These are phyloP conservation scores for Eidolon dupreanum DNA, from an alignment of 2,797 vertebrate genomes.

Conservation along the genomic window DNA sequence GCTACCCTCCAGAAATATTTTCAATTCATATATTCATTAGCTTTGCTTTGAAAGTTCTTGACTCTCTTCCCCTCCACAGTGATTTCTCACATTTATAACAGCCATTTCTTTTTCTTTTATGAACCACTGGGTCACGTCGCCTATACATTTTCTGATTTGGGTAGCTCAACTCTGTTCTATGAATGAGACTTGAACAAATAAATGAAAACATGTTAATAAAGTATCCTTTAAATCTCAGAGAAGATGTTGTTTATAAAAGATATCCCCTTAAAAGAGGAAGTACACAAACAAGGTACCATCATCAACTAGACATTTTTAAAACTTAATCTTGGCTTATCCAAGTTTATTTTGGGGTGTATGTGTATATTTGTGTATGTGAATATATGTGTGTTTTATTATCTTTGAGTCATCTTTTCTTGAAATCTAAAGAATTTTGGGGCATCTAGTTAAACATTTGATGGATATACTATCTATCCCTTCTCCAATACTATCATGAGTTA, in stretches of 20 bases:
- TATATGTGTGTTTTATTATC: not conserved
- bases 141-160: not conserved
- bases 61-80: not conserved
- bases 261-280: not conserved
- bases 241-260: not conserved
- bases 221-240: not conserved
- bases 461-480: not conserved
- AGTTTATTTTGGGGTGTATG: not conserved
- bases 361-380: not conserved
- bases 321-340: not conserved
- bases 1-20: not conserved
- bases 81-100: not conserved
- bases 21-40: not conserved
- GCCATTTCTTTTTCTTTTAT: not conserved
- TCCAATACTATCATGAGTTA: not conserved
- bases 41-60: not conserved
- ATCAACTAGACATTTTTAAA: not conserved
- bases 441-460: not conserved
- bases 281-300: not conserved
- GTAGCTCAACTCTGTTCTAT: not conserved
- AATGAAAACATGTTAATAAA: not conserved
- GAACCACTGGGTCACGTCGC: not conserved
- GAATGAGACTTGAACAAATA: not conserved
- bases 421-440: not conserved
- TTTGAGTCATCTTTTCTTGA: not conserved